These are phyloP conservation scores for Xenentodon cancila DNA, from an alignment of 2,797 vertebrate species.

Conservation along the genomic window DNA sequence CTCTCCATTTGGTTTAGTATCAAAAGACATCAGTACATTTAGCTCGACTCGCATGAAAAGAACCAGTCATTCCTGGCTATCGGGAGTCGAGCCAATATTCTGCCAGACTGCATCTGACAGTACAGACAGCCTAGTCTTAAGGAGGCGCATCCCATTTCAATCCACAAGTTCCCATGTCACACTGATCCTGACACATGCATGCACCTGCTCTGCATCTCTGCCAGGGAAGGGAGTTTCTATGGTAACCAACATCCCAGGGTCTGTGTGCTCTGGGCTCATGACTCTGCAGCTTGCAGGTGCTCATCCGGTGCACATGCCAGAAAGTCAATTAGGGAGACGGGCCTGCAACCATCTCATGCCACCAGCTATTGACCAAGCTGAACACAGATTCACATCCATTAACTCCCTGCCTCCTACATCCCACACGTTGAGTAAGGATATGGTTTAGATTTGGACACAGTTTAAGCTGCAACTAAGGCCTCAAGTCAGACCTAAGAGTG, in stretches of 20 bases:
- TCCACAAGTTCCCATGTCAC: conserved; percentile 80
- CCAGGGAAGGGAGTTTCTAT: conserved; percentile 79
- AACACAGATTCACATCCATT: conserved; percentile 75
- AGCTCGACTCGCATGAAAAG: conserved; percentile 70
- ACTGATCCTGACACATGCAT: conserved; percentile 75
- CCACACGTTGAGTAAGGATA: conserved; percentile 57
- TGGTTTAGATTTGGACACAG: conserved; percentile 49
- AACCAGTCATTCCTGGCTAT: conserved; percentile 75
- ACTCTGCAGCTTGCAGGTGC: conserved; percentile 83
- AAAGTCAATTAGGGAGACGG: conserved; percentile 81
- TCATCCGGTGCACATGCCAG: conserved; percentile 80
- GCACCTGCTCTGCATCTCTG: conserved; percentile 81
- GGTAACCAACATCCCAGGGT: conserved; percentile 79
- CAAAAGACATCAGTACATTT: conserved; percentile 61
- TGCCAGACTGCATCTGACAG: conserved; percentile 71
- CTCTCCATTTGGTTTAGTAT: conserved; percentile 45
- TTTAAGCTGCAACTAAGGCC: conserved; percentile 39
- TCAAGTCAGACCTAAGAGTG: conserved; percentile 36
- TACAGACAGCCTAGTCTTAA: conserved; percentile 81
- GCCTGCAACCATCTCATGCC: conserved; percentile 71
- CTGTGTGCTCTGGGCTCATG: conserved; percentile 75
- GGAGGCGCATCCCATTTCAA: conserved; percentile 71
- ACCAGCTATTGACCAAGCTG: conserved; percentile 73
- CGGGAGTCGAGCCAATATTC: conserved; percentile 65
- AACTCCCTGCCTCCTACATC: conserved; percentile 52